These are phyloP conservation scores for Drosophila buzzatii DNA, from an alignment of 2,888 invertebrate genomes.

Conservation along the genomic window DNA sequence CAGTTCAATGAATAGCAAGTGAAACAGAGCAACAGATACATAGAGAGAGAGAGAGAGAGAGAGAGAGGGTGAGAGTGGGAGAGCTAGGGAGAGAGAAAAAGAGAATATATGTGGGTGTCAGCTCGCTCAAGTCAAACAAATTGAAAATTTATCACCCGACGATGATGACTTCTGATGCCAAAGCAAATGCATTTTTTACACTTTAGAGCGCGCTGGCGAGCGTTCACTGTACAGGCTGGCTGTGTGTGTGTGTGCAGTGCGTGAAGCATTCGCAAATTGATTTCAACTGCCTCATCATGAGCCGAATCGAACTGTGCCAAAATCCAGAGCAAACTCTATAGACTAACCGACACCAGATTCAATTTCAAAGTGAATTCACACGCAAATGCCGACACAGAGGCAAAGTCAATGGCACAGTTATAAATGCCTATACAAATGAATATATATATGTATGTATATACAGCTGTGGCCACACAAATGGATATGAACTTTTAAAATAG, in stretches of 20 bases:
- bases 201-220: constrained; percentile 30
- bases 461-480: not conserved
- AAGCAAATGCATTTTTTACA: constrained; percentile 74
- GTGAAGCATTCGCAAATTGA: constrained; percentile 75
- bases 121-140: constrained; percentile 73
- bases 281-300: constrained; percentile 61
- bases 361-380: constrained; percentile 81
- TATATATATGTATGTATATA: not conserved
- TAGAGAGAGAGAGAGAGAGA: not conserved
- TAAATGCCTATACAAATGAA: not conserved
- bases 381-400: constrained; percentile 69
- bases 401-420: constrained; percentile 48
- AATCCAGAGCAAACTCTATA: constrained; percentile 39
- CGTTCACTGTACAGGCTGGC: not conserved
- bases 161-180: constrained; percentile 74
- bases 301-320: constrained; percentile 43
- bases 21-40: constrained; percentile 4
- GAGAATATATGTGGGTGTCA: constrained; percentile 49
- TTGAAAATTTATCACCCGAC: constrained; percentile 77
- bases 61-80: not conserved
- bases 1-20: constrained; percentile 25
- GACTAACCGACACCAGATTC: constrained; percentile 41
- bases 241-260: constrained; percentile 18
- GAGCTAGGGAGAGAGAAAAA: not conserved
- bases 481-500: not conserved